These are phyloP conservation scores for Leptarthrus brevirostris DNA, from an alignment of 2,888 invertebrate species.

Conservation along the genomic window DNA sequence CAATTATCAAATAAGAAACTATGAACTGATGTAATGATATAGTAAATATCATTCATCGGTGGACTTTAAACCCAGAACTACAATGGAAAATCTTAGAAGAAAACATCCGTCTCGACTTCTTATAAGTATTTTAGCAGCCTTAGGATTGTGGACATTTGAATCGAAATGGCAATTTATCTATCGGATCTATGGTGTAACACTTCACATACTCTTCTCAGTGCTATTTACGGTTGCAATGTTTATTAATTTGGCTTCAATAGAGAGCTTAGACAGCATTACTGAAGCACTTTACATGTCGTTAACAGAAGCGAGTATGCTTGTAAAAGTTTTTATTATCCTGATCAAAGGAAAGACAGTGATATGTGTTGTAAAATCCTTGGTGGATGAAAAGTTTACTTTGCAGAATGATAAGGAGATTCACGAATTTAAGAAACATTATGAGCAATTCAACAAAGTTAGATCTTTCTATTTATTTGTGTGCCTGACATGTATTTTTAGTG, in stretches of 20 bases:
- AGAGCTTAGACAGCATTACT: constrained; percentile 58
- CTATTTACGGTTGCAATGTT: constrained; percentile 10
- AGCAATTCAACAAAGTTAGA: constrained; percentile 7
- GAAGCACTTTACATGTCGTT: constrained; percentile 60
- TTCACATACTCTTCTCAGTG: constrained; percentile 8
- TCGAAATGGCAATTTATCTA: constrained; percentile 4
- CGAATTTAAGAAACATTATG: neutral
- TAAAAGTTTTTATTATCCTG: constrained; percentile 61
- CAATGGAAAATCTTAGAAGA: neutral
- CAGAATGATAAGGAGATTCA: constrained; percentile 52
- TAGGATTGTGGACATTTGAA: constrained; percentile 15
- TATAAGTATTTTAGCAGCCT: neutral
- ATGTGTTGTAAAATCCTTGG: constrained; percentile 55
- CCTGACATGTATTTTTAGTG: neutral
- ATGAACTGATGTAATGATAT: no score
- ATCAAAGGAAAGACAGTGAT: constrained; percentile 53
- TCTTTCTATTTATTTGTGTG: constrained; percentile 4
- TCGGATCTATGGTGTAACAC: neutral
- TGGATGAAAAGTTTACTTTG: constrained; percentile 45
- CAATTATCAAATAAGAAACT: neutral
- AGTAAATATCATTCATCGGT: no score
- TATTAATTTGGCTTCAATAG: constrained; percentile 50
- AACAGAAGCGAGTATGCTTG: constrained; percentile 57
- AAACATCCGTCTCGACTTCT: constrained; percentile 3
- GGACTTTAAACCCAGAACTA: neutral